Percentiles rank a stretch among this genome's conserved stretches.
Conservation (phyloP, 2,797 vertebrate genomes). For the Tauraco hartlaubi region DNA sequence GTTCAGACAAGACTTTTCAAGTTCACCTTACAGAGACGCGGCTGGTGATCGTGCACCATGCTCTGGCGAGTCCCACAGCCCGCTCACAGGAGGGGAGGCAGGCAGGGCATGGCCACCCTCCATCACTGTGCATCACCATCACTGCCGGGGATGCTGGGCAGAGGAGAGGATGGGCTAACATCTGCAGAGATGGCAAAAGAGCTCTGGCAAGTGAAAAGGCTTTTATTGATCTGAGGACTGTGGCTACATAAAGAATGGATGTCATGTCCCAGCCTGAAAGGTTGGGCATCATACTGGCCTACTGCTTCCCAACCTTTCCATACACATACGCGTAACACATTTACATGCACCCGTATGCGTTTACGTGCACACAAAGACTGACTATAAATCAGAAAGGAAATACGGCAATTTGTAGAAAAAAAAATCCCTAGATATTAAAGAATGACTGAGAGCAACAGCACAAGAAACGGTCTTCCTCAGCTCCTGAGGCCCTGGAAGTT, state of each 20-base stretch:
- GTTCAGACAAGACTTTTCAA: neutral
- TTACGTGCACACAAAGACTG: neutral
- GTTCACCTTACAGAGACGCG: rapidly evolving
- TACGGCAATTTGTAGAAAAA: neutral
- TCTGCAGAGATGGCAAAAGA: neutral
- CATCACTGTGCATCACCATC: neutral
- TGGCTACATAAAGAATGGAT: neutral
- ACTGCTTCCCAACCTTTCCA: neutral
- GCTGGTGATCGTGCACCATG: neutral
- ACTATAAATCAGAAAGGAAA: neutral
- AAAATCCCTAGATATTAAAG: neutral
- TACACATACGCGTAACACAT: neutral
- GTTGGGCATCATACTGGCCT: neutral
- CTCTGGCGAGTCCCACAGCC: neutral
- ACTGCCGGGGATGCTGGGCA: neutral
- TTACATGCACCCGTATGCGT: neutral
- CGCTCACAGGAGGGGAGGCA: rapidly evolving
- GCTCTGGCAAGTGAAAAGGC: neutral
- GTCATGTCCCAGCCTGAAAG: neutral
- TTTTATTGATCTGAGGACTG: neutral
- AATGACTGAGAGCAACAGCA: neutral
- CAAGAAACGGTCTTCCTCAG: neutral
- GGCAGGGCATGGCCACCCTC: neutral
- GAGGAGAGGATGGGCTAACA: neutral
- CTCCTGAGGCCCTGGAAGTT: neutral